A percentile compares a stretch with the other conserved stretches of the same genome.
These are phyloP conservation scores for Pagetopsis macropterus DNA, from an alignment of 2,797 vertebrate species.

Conservation along the genomic window DNA sequence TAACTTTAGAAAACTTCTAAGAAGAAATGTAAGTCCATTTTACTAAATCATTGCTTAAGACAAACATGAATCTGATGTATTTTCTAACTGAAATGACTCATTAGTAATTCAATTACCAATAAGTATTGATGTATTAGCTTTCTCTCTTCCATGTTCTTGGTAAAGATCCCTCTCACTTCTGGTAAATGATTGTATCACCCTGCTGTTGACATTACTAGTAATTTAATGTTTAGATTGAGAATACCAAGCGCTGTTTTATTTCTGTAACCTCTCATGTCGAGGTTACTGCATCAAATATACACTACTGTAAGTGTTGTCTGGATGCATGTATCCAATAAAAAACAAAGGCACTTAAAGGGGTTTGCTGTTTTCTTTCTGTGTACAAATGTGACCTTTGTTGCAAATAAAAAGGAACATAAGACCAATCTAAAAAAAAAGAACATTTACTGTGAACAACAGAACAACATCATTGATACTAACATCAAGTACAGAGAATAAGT, in stretches of 20 bases:
- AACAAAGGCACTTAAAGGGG: slow-evolving; percentile 25
- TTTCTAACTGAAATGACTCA: slow-evolving; percentile 39
- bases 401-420: neutral
- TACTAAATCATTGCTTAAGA: slow-evolving; percentile 20
- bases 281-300: slow-evolving; percentile 67
- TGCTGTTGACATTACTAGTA: slow-evolving; percentile 39
- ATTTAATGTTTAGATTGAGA: slow-evolving; percentile 39
- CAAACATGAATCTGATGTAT: slow-evolving; percentile 25
- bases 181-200: slow-evolving; percentile 25
- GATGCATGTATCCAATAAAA: slow-evolving; percentile 81
- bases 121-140: slow-evolving; percentile 36
- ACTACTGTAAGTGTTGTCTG: slow-evolving; percentile 70
- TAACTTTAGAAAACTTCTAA: slow-evolving; percentile 31
- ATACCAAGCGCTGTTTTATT: slow-evolving; percentile 38
- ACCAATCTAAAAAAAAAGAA: neutral
- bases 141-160: slow-evolving; percentile 23
- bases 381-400: neutral
- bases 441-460: neutral
- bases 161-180: slow-evolving; percentile 8
- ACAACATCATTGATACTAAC: neutral
- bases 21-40: slow-evolving; percentile 26
- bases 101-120: slow-evolving; percentile 28
- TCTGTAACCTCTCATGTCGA: slow-evolving; percentile 60
- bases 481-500: neutral
- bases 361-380: slow-evolving; percentile 21